Conservation (phyloP, 2,113 vertebrate genomes). For the Peucedramus taeniatus region DNA sequence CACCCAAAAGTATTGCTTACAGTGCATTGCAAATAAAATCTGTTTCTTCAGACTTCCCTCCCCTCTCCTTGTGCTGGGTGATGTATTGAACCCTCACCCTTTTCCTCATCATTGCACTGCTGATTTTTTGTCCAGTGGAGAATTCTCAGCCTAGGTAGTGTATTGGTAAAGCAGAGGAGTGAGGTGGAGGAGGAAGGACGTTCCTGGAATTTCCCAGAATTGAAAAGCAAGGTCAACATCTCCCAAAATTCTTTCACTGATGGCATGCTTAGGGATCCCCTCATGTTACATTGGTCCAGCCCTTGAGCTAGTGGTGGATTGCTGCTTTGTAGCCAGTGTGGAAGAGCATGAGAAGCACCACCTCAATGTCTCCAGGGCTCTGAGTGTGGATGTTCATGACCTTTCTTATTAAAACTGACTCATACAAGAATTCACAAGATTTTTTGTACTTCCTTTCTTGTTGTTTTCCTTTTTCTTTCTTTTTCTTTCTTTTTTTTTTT, state of each 20-base stretch:
- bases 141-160: neutral
- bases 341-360: neutral
- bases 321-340: neutral
- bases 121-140: neutral
- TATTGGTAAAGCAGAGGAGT: neutral
- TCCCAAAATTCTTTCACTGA: neutral
- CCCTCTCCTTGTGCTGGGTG: neutral
- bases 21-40: neutral
- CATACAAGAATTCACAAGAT: neutral
- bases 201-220: neutral
- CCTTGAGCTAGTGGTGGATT: neutral
- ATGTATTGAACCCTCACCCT: neutral
- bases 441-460: neutral
- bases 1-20: neutral
- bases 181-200: neutral
- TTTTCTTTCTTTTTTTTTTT: neutral
- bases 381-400: neutral
- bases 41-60: neutral
- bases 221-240: neutral
- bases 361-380: neutral
- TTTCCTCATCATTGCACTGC: neutral
- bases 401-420: neutral
- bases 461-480: neutral
- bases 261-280: rapidly evolving
- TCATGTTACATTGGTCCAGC: rapidly evolving